Evolutionary conservation across 2,888 invertebrate species (phyloP), one percentile per base, ranked within the genome.

Genomic region (Tipula helvola): DNA sequence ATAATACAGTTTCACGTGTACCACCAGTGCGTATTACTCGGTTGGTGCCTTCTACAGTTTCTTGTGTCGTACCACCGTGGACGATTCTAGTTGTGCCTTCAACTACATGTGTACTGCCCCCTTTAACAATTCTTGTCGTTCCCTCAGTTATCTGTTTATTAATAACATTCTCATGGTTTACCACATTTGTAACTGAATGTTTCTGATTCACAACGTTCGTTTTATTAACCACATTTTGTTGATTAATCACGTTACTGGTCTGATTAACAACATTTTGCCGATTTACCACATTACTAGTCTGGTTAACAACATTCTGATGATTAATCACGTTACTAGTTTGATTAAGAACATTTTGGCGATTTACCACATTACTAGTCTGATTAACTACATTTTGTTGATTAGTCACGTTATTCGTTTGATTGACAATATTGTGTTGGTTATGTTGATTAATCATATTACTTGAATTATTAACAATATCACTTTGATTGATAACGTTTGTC

Each of bases 401-500:
- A 18, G 18, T 71, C 28, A 71, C 71, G 28, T 71, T 57, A 86
- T 13, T 86, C 12, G 12, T 18, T 52, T 36, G n/a, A 52, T 86
- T 86, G 5, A 28, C n/a, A n/a, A 28, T 10, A 86, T 52, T 28
- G 13, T n/a, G 12, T 4, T 41, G 52, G 41, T 85, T 16, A 12
- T 57, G 36, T 86, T 87, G 57, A 41, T 87, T 87, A 18, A 87
- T 57, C 13, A 87, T 28, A 85, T 87, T 87, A 71, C 28, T 71
- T 71, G 71, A 28, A 12, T 85, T 86, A 5, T 84, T 52, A 44
- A 87, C 84, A 12, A 87, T 86, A 52, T 88, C 87, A 16, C 71
- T 36, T 28, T 86, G 85, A 36, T 52, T 85, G 12, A 86, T 52
- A 10, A 88, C 41, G 87, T 88, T 88, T 57, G 86, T 86, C 36